Evolutionary conservation across 1,140 invertebrate species (phyloP), one percentile per base, ranked within the genome.

Genomic region (Choristoneura fumiferana): DNA sequence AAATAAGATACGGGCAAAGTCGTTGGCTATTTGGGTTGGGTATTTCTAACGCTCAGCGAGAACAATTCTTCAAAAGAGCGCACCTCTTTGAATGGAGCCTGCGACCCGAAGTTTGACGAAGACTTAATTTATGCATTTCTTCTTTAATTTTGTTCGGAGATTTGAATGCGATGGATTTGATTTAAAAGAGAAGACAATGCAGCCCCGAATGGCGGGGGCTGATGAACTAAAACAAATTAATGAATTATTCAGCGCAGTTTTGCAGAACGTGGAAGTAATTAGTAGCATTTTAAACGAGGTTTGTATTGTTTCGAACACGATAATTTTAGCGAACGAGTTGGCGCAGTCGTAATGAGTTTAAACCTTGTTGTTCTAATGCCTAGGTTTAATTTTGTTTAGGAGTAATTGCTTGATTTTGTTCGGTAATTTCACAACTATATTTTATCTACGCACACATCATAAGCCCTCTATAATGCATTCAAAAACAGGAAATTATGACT

Each of bases 101-200:
- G 62, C 59, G 60, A 62, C 63, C 53, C 67, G 70, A 80, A 84
- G 73, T 84, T 84, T 73, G 71, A 57, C 69, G 74, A 70, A 73
- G 45, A 65, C 69, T 80, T 84, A 84, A 84, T 84, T 84, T 81
- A 84, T 84, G 73, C 76, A 71, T 74, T 69, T 65, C 75, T 63
- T 67, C 69, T 78, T 81, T 78, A 81, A 81, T 81, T 83, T 79
- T 64, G 73, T 78, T 72, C 66, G 55, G 60, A 39, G 59, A 49
- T 49, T 54, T 60, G 58, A 69, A 71, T 71, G 64, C 73, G 62
- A 64, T 40, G 71, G 70, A 81, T 81, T 78, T 71, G 75, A 76
- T 83, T 83, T 72, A 65, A 59, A 79, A 81, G 54, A 38, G 58
- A 54, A 69, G 70, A 82, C 79, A 78, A 80, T 77, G 66, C 71